These are phyloP conservation scores for Tinamus major DNA, from an alignment of 2,797 vertebrate genomes.

Conservation along the genomic window DNA sequence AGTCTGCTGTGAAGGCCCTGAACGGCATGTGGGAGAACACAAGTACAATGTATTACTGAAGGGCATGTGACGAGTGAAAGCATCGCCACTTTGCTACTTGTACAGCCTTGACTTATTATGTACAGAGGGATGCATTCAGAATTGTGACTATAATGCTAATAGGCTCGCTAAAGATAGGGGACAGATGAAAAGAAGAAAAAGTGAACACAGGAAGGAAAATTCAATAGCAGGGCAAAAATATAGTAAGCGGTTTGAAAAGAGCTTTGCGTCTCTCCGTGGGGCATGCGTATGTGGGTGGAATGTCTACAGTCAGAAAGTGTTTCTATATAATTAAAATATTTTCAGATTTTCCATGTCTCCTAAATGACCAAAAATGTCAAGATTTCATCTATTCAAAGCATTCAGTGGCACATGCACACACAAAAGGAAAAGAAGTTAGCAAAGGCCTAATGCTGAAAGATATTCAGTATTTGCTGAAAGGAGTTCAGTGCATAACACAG, in stretches of 20 bases:
- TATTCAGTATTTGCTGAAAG: not conserved
- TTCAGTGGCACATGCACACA: not conserved
- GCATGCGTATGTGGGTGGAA: not conserved
- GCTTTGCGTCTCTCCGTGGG: conserved; percentile 30
- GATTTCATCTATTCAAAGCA: conserved; percentile 12
- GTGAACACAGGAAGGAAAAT: conserved; percentile 37
- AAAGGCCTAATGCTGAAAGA: not conserved
- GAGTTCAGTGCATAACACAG: not conserved
- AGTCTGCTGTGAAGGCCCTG: not conserved
- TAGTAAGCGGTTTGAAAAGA: conserved; percentile 52
- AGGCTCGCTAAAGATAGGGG: conserved; percentile 22
- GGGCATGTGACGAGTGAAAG: conserved; percentile 31
- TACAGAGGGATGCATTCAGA: conserved; percentile 51
- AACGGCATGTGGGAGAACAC: not conserved
- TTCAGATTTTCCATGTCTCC: conserved; percentile 6
- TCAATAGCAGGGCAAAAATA: conserved; percentile 44
- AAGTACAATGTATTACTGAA: conserved; percentile 5
- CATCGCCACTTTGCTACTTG: not conserved
- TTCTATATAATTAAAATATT: conserved; percentile 64
- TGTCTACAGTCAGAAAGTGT: conserved; percentile 30
- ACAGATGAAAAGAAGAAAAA: conserved; percentile 49
- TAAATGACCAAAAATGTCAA: conserved; percentile 58
- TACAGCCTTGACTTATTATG: conserved; percentile 43
- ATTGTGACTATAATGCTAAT: conserved; percentile 51
- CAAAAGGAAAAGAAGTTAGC: not conserved